Percentiles rank a stretch among this genome's conserved stretches.
These are phyloP conservation scores for Nineta flava DNA, from an alignment of 2,888 invertebrate species.

Conservation along the genomic window DNA sequence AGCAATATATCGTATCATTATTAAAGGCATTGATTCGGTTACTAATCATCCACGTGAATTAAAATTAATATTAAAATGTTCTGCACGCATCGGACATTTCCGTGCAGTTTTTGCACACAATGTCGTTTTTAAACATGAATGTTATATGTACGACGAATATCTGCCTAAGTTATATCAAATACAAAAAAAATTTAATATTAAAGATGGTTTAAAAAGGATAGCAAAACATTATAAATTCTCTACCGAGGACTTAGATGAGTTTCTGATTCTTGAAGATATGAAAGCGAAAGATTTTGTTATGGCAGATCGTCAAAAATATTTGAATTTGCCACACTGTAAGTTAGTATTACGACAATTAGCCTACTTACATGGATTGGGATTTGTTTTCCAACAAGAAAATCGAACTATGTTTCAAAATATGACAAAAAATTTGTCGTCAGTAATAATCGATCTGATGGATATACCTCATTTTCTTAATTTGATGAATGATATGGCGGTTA, in stretches of 20 bases:
- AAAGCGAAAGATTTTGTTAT: conserved; percentile 2
- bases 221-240: not conserved
- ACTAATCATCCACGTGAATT: not conserved
- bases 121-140: not conserved
- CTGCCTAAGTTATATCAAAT: conserved; percentile 9
- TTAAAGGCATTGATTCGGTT: conserved; percentile 10
- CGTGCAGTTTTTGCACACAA: not conserved
- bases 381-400: not conserved
- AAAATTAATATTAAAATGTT: conserved; percentile 5
- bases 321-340: conserved; percentile 5
- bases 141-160: conserved; percentile 7
- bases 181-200: conserved; percentile 7
- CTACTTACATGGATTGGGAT: conserved; percentile 1
- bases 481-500: too few relatives aligned
- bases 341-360: conserved; percentile 2
- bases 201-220: not conserved
- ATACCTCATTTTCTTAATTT: too few relatives aligned
- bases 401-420: not conserved
- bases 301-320: not conserved
- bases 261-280: conserved; percentile 1
- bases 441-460: too few relatives aligned
- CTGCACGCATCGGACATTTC: not conserved
- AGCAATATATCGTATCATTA: conserved; percentile 13
- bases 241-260: not conserved
- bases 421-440: not conserved